Conservation (phyloP, 1,140 invertebrate species). For the Drosophila melanogaster region DNA sequence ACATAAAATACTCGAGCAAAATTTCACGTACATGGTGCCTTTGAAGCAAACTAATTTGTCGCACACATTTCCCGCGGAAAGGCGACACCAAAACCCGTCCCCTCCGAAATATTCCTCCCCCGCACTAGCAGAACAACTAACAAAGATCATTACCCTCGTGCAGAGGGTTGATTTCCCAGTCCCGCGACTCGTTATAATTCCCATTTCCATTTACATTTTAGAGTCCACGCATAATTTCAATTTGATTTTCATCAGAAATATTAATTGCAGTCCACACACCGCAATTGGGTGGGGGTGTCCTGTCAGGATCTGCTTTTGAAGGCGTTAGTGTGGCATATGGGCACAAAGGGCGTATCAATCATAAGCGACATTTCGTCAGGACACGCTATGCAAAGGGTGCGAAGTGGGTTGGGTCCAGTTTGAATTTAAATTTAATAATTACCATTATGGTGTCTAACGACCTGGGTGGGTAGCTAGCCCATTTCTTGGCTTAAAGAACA, state of each 20-base stretch:
- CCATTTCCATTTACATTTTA: conserved; percentile 35
- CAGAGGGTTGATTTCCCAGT: conserved; percentile 22
- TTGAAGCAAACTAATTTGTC: conserved; percentile 71
- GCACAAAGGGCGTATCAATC: conserved; percentile 59
- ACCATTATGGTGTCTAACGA: conserved; percentile 39
- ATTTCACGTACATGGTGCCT: conserved; percentile 26
- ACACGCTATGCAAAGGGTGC: conserved; percentile 25
- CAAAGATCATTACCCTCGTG: conserved; percentile 29
- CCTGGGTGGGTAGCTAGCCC: conserved; percentile 13
- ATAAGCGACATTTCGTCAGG: conserved; percentile 42
- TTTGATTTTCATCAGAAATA: conserved; percentile 75
- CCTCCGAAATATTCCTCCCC: conserved; percentile 10
- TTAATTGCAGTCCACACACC: conserved; percentile 62
- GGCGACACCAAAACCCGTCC: conserved; percentile 13
- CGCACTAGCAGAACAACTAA: conserved; percentile 27
- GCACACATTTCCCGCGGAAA: conserved; percentile 40
- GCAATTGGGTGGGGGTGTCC: conserved; percentile 45
- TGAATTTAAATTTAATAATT: conserved; percentile 71
- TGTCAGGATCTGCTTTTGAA: conserved; percentile 20
- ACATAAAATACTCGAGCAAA: conserved; percentile 24
- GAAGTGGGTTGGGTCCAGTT: conserved; percentile 11
- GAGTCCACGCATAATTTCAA: conserved; percentile 69
- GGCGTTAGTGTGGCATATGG: conserved; percentile 69
- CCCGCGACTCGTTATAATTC: conserved; percentile 9
- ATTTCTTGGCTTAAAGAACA: not conserved